Conservation (phyloP, 2,888 invertebrate genomes). For the Drosophila pseudotalamancana region DNA sequence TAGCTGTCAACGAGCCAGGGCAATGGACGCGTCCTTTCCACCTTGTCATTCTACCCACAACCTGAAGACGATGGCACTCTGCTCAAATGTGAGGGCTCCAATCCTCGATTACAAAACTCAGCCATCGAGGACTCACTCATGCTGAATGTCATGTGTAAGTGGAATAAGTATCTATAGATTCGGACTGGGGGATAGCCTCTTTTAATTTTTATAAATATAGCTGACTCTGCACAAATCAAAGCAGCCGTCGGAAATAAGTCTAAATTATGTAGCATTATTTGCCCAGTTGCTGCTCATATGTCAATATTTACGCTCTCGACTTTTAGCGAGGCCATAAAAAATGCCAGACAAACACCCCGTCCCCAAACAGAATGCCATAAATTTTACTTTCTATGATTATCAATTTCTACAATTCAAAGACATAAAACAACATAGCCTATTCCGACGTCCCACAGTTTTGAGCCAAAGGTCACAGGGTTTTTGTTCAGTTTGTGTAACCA, state of each 20-base stretch:
- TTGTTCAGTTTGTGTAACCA: constrained; percentile 18
- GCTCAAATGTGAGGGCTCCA: constrained; percentile 93
- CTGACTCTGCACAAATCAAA: constrained; percentile 61
- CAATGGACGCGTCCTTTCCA: constrained; percentile 90
- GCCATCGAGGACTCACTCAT: constrained; percentile 92
- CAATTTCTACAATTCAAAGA: constrained; percentile 61
- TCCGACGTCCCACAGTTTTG: background rate
- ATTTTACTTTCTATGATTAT: constrained; percentile 75
- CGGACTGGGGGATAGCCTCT: constrained; percentile 17
- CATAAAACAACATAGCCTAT: constrained; percentile 18
- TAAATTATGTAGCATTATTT: constrained; percentile 73
- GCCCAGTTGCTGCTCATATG: constrained; percentile 53
- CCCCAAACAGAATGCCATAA: constrained; percentile 50
- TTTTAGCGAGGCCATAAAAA: constrained; percentile 60
- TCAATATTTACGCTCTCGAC: constrained; percentile 66
- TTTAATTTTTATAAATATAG: constrained; percentile 66
- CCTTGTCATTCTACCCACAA: constrained; percentile 91
- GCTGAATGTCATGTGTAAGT: constrained; percentile 96
- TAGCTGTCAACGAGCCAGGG: constrained; percentile 88
- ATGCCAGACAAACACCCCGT: constrained; percentile 27
- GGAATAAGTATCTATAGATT: constrained; percentile 33
- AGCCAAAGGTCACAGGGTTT: constrained; percentile 36
- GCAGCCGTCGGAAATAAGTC: constrained; percentile 63
- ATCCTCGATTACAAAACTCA: constrained; percentile 90
- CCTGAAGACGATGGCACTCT: constrained; percentile 94